Conservation (phyloP, 1,140 invertebrate genomes). For the Heliconius congener region DNA sequence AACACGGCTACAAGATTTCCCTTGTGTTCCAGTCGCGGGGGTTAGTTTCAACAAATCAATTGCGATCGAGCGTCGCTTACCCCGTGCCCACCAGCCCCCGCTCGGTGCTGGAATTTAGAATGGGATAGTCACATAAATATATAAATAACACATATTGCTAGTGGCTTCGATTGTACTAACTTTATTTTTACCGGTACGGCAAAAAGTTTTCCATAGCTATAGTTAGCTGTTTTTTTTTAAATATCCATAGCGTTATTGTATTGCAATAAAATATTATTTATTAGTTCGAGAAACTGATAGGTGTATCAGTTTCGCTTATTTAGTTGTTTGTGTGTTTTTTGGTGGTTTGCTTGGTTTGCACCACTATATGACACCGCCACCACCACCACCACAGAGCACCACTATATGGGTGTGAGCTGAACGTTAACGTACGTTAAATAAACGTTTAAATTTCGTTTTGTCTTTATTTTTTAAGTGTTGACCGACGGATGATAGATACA, state of each 20-base stretch:
- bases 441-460: too few species aligned
- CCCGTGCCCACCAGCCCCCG: not conserved
- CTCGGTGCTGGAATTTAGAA: not conserved
- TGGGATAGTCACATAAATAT: not conserved
- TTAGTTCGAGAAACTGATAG: too few species aligned
- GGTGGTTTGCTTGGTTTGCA: too few species aligned
- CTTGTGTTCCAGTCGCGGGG: constrained; percentile 31
- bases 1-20: constrained; percentile 24
- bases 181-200: not conserved
- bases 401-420: too few species aligned
- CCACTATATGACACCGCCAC: too few species aligned
- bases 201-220: not conserved
- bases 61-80: constrained; percentile 28
- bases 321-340: too few species aligned
- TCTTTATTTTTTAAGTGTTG: too few species aligned
- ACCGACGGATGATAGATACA: too few species aligned
- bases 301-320: too few species aligned
- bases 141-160: not conserved
- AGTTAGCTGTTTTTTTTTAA: not conserved
- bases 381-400: too few species aligned
- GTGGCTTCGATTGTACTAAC: not conserved
- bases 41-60: constrained; percentile 64
- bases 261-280: too few species aligned
- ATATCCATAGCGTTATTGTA: not conserved
- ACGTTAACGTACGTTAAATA: too few species aligned